A percentile compares a stretch with the other conserved stretches of the same genome.
phyloP scores from a whole-genome alignment of 2,113 vertebrate species.

The Platysteira castanea region DNA sequence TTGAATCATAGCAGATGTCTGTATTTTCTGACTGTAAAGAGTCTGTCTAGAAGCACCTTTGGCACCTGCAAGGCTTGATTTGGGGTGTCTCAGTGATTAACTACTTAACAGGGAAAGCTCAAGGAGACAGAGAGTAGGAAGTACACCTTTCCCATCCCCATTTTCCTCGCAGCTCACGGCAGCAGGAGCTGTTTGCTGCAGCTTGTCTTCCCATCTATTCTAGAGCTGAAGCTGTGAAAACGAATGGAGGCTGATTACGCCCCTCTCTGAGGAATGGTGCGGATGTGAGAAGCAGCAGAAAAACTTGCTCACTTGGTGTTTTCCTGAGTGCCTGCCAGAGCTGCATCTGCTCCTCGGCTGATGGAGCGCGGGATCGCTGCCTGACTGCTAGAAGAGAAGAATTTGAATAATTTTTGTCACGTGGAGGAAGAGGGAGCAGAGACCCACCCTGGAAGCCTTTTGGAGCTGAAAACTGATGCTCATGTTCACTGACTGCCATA shows the following conservation, averaged over 20 bases:
- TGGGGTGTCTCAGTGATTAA: not conserved
- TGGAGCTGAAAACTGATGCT: not conserved
- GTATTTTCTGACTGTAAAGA: not conserved
- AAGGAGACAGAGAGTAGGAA: not conserved
- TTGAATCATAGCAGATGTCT: not conserved
- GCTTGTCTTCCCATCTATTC: not conserved
- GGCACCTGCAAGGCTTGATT: not conserved
- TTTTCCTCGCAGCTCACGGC: not conserved
- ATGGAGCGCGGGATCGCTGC: not conserved
- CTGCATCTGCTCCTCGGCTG: constrained; percentile 1
- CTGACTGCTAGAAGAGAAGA: not conserved
- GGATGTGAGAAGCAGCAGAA: not conserved
- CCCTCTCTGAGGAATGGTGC: not conserved
- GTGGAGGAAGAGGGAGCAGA: not conserved
- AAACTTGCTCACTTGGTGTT: constrained; percentile 38
- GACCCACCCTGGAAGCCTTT: not conserved
- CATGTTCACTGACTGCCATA: rapidly evolving
- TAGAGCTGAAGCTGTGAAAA: not conserved
- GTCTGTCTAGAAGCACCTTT: not conserved
- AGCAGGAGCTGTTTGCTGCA: not conserved
- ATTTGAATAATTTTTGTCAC: not conserved
- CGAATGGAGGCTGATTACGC: not conserved
- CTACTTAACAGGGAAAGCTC: not conserved
- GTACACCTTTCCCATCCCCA: not conserved
- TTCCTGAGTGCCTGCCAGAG: constrained; percentile 34